These are phyloP conservation scores for Coranthus polyacanthus DNA, from an alignment of 2,797 vertebrate species.

Conservation along the genomic window DNA sequence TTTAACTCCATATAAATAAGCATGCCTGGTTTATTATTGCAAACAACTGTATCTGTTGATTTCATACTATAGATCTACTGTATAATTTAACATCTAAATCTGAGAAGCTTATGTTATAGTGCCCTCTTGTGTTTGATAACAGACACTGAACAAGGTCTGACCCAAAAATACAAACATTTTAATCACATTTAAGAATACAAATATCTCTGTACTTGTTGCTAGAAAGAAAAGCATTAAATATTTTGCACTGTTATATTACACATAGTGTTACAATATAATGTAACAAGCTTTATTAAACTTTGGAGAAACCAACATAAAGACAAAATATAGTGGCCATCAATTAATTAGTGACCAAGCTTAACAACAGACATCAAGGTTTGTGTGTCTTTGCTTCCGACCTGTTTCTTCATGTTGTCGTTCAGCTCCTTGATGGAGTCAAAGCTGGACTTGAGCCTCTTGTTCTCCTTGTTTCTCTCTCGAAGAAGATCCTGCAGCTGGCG, in stretches of 20 bases:
- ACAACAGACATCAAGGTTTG: background rate
- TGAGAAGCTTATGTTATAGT: slow-evolving; percentile 30
- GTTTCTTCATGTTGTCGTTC: slow-evolving; percentile 90
- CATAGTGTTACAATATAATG: background rate
- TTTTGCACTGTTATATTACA: too few relatives aligned
- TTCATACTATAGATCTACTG: too few relatives aligned
- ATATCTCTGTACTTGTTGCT: background rate
- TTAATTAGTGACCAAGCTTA: background rate
- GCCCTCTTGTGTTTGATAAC: slow-evolving; percentile 69
- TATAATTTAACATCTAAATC: background rate
- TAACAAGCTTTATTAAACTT: background rate
- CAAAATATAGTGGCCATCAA: background rate
- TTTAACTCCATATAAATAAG: background rate
- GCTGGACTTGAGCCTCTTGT: slow-evolving; percentile 88
- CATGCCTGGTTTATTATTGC: background rate
- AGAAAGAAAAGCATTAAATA: background rate
- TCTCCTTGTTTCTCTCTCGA: slow-evolving; percentile 89
- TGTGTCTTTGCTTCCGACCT: slow-evolving; percentile 75
- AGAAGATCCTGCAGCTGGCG: slow-evolving; percentile 85
- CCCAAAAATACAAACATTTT: too few relatives aligned
- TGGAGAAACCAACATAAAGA: background rate
- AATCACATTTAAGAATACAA: background rate
- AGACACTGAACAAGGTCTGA: too few relatives aligned
- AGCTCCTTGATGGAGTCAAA: slow-evolving; percentile 89
- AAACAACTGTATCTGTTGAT: too few relatives aligned